phyloP scores from a whole-genome alignment of 2,888 invertebrate species.

The Drosophila setosimentum region DNA sequence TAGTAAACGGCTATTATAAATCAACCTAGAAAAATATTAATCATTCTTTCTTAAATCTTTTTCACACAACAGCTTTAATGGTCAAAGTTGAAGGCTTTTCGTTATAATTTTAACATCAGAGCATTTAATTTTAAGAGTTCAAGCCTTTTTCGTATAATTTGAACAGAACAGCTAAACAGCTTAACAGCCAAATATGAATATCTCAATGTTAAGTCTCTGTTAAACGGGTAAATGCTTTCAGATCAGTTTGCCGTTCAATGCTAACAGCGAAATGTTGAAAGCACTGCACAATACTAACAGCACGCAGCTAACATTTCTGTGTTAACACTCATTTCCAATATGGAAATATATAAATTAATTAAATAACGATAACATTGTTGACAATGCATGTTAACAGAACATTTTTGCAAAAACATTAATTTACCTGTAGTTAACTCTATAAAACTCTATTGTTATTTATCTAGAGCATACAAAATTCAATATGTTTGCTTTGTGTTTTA shows the following conservation, averaged over 20 bases:
- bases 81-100: not conserved
- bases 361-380: too few species aligned
- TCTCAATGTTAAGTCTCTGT: not conserved
- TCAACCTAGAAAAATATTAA: not conserved
- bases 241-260: not conserved
- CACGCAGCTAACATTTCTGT: not conserved
- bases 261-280: not conserved
- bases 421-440: not conserved
- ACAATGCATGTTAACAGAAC: accelerated
- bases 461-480: constrained; percentile 1
- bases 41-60: not conserved
- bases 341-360: too few species aligned
- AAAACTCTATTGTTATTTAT: too few species aligned
- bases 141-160: not conserved
- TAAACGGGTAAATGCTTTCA: not conserved
- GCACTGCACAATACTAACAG: not conserved
- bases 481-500: too few species aligned
- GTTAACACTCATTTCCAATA: not conserved
- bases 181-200: not conserved
- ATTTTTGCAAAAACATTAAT: not conserved
- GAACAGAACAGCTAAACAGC: not conserved
- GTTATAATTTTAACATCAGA: not conserved
- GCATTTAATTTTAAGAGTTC: not conserved
- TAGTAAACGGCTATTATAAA: not conserved
- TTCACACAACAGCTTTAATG: not conserved